Evolutionary conservation across 2,888 invertebrate species (phyloP).

Genomic region (Sinopyrophorus schimmeli): DNA sequence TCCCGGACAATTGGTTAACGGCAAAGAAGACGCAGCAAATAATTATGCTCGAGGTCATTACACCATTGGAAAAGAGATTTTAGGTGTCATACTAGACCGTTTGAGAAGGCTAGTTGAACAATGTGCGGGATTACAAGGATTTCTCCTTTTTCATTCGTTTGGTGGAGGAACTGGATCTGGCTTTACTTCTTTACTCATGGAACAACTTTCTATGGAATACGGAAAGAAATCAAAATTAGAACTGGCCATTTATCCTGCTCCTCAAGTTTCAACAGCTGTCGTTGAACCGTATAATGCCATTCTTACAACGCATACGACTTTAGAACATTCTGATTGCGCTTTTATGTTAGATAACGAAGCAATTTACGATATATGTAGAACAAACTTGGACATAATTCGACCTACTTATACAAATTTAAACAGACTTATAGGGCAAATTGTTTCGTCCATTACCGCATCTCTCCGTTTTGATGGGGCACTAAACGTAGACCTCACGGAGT

Average conservation of each 20-base stretch:
- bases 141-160: constrained; percentile 63
- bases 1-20: constrained; percentile 79
- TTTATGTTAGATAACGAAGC: constrained; percentile 79
- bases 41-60: constrained; percentile 85
- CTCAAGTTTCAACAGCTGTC: constrained; percentile 59
- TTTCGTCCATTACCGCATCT: constrained; percentile 62
- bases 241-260: constrained; percentile 71
- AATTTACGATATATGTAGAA: constrained; percentile 59
- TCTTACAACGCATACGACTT: constrained; percentile 65
- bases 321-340: constrained; percentile 64
- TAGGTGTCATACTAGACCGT: constrained; percentile 68
- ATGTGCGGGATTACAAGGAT: constrained; percentile 61
- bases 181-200: constrained; percentile 81
- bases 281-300: constrained; percentile 69
- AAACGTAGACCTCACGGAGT: constrained; percentile 64
- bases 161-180: constrained; percentile 82
- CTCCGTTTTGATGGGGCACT: constrained; percentile 64
- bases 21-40: constrained; percentile 85
- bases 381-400: constrained; percentile 61
- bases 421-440: constrained; percentile 61
- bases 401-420: constrained; percentile 68
- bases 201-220: constrained; percentile 61
- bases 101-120: constrained; percentile 68
- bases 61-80: constrained; percentile 66
- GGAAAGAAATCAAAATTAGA: constrained; percentile 57